These are phyloP conservation scores for Pristiophorus japonicus DNA, from an alignment of 2,113 vertebrate species.

Conservation along the genomic window DNA sequence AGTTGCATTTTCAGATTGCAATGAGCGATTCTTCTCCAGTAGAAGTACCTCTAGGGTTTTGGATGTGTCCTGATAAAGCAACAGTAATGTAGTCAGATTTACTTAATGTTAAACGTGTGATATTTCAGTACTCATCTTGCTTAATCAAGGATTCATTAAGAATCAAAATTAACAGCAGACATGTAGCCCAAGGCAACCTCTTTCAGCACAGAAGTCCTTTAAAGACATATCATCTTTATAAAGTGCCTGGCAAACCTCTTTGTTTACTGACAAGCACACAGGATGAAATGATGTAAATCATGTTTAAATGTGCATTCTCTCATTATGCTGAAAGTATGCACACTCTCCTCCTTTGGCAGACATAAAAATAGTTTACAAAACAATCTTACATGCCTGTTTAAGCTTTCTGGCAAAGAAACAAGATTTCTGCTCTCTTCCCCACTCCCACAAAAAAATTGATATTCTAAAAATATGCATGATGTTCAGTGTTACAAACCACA, in stretches of 20 bases:
- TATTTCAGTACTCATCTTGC: slow-evolving; percentile 16
- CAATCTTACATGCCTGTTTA: not conserved
- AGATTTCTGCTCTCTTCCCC: not conserved
- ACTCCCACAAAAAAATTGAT: not conserved
- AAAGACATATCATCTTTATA: not conserved
- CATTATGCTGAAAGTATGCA: not conserved
- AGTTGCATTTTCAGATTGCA: slow-evolving; percentile 89
- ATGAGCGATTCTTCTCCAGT: slow-evolving; percentile 88
- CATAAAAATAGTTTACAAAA: not conserved
- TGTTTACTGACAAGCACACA: not conserved
- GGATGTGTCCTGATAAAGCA: slow-evolving; percentile 66
- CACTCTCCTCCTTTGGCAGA: not conserved
- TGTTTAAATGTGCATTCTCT: not conserved
- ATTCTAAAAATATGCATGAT: not conserved
- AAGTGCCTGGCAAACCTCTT: not conserved
- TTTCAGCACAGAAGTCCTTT: not conserved
- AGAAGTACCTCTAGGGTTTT: slow-evolving; percentile 92
- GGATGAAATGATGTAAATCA: not conserved
- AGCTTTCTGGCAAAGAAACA: not conserved
- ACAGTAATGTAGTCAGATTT: slow-evolving; percentile 32
- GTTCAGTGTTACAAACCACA: not conserved
- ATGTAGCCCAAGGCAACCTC: slow-evolving; percentile 33
- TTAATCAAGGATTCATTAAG: slow-evolving; percentile 33
- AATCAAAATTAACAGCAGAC: slow-evolving; percentile 31
- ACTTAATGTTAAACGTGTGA: slow-evolving; percentile 26